These are phyloP conservation scores for Hydrozoanthus gracilis DNA, from an alignment of 92 coral and sea anemone species.

Conservation along the genomic window DNA sequence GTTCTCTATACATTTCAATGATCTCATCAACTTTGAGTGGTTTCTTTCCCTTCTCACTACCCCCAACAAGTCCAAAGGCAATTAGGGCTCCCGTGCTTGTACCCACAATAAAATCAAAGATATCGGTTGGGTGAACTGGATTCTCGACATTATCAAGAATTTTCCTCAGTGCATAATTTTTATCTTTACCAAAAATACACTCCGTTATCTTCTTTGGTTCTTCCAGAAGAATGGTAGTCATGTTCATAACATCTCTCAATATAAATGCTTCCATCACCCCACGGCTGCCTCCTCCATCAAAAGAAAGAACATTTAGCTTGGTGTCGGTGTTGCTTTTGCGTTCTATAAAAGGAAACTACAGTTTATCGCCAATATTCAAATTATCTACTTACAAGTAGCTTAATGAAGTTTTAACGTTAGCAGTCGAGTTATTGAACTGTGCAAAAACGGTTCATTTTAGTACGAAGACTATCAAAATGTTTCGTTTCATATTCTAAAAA, in stretches of 20 bases:
- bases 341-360: too few relatives aligned
- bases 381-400: too few relatives aligned
- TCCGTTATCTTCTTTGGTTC: background rate
- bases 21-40: constrained; percentile 23
- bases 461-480: too few relatives aligned
- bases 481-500: too few relatives aligned
- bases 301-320: constrained; percentile 40
- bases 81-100: constrained; percentile 50
- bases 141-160: constrained; percentile 16
- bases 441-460: too few relatives aligned
- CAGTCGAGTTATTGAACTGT: too few relatives aligned
- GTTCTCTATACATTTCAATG: constrained; percentile 24
- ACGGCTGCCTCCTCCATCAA: constrained; percentile 53
- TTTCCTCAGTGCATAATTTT: background rate
- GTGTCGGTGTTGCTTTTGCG: too few relatives aligned
- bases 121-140: constrained; percentile 52
- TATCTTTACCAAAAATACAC: background rate
- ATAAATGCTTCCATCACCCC: constrained; percentile 44
- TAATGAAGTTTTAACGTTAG: too few relatives aligned
- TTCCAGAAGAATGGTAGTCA: background rate
- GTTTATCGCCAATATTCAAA: too few relatives aligned
- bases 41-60: constrained; percentile 6
- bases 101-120: constrained; percentile 40
- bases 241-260: constrained; percentile 32
- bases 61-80: constrained; percentile 53